Conservation (phyloP, 2,113 vertebrate species). For the Arenaria interpres region DNA sequence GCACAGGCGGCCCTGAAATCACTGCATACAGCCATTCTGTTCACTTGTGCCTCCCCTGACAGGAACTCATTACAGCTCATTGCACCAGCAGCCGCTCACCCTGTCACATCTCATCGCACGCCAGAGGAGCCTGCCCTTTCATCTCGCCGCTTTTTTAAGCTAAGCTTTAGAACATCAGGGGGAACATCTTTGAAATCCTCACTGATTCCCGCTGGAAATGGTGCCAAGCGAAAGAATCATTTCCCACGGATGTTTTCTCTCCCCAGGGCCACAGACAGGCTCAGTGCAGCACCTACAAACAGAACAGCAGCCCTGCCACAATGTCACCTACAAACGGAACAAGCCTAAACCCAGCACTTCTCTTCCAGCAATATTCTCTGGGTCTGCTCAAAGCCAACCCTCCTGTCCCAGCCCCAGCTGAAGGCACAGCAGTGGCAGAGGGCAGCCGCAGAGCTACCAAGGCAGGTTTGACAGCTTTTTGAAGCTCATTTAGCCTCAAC, state of each 20-base stretch:
- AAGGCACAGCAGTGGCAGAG: background rate
- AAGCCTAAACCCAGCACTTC: background rate
- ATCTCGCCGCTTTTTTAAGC: background rate
- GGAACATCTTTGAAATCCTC: slow-evolving; percentile 39
- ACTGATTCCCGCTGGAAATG: background rate
- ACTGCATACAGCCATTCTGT: background rate
- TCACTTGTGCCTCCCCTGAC: background rate
- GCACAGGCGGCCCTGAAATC: background rate
- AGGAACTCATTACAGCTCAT: background rate
- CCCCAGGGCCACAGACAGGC: background rate
- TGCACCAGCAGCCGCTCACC: background rate
- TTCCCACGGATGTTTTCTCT: background rate
- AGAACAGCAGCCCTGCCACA: background rate
- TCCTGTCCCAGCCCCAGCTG: background rate
- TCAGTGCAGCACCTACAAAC: background rate
- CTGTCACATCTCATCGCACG: background rate
- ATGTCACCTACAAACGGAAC: background rate
- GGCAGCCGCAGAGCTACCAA: background rate
- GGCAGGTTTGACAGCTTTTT: background rate
- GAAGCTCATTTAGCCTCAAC: background rate
- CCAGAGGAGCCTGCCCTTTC: slow-evolving; percentile 30
- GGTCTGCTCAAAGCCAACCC: background rate
- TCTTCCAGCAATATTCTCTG: background rate
- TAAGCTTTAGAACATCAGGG: slow-evolving; percentile 16
- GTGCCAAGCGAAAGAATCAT: background rate